phyloP scores from a whole-genome alignment of 2,113 vertebrate species.

The Upupa epops region DNA sequence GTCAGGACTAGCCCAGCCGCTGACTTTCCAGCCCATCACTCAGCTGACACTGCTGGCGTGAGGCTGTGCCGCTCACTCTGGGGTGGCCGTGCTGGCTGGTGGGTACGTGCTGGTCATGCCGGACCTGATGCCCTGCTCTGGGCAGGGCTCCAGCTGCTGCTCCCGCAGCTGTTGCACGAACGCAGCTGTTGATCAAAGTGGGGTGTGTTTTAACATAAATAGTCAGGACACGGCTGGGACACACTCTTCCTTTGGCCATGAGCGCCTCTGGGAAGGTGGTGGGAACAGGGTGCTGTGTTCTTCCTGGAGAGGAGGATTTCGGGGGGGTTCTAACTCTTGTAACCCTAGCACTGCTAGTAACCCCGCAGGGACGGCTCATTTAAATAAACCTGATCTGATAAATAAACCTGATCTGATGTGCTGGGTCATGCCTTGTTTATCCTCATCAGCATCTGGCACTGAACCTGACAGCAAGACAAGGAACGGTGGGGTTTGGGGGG shows the following conservation, averaged over 20 bases:
- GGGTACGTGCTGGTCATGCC: neutral
- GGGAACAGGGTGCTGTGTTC: neutral
- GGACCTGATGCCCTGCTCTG: neutral
- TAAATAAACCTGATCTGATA: neutral
- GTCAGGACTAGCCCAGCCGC: neutral
- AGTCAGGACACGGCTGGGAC: neutral
- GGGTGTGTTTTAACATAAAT: neutral
- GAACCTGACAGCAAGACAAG: neutral
- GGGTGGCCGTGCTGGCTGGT: neutral
- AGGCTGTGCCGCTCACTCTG: neutral
- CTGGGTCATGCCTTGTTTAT: too few relatives aligned
- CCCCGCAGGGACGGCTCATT: neutral
- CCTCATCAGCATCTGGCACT: neutral
- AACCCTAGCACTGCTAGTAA: neutral
- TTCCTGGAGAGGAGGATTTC: neutral
- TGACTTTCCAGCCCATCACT: neutral
- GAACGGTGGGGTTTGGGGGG: neutral
- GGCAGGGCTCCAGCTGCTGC: constrained; percentile 14
- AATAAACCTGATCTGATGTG: neutral
- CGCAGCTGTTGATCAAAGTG: constrained; percentile 12
- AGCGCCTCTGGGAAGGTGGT: neutral
- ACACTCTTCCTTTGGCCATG: neutral
- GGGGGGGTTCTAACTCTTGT: neutral
- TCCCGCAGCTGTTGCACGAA: constrained; percentile 5
- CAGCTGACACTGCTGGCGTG: neutral